Base-by-base conservation (phyloP, 2,888 invertebrate genomes). In the Acronicta leporina region DNA sequence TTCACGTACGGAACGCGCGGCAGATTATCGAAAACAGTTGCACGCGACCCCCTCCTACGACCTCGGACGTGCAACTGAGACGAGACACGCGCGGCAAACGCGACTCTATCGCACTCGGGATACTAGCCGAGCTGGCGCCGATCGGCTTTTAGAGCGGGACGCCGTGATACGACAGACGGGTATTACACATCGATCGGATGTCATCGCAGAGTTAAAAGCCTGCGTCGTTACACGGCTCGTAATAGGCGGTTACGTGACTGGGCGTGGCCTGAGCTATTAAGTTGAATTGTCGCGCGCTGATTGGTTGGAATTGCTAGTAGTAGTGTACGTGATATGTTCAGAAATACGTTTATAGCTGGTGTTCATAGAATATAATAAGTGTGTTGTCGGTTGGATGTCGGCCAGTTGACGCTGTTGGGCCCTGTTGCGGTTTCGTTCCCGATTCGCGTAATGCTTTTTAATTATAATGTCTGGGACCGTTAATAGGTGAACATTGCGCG, bases 161-260 rank as follows among this genome's bases (percentile, higher is more conserved):
- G 74, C 77, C 63, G 86, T 86, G 77, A 83, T 86, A 87, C 75
- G 77, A 50, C 57, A 62, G 84, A 87, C 76, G 72, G 79, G 82
- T 87, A 88, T 72, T 79, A 47, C 69, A n/a, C 82, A 84, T 85
- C 87, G 87, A 87, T 94, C 94, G 93, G 92, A 84, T 87, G 89
- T 89, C 92, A 87, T 91, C 93, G 91, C 83, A 65, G 82, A 92
- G 91, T 93, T 93, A 93, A 94, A 94, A 94, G 93, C 91, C 93
- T 93, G 89, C 92, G 90, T 92, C 92, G 94, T 94, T 92, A 94
- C 92, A 92, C 92, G 91, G 90, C 85, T 91, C 90, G 93, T 94
- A 94, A 94, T 94, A 94, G 94, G 94, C 94, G 94, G 94, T 92
- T 94, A 94, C 94, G 94, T 94, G 94, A 94, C 89, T 87, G 94